Percentiles rank a stretch among this genome's conserved stretches.
These are phyloP conservation scores for Drepanosiphum platanoidis DNA, from an alignment of 2,888 invertebrate genomes.

Conservation along the genomic window DNA sequence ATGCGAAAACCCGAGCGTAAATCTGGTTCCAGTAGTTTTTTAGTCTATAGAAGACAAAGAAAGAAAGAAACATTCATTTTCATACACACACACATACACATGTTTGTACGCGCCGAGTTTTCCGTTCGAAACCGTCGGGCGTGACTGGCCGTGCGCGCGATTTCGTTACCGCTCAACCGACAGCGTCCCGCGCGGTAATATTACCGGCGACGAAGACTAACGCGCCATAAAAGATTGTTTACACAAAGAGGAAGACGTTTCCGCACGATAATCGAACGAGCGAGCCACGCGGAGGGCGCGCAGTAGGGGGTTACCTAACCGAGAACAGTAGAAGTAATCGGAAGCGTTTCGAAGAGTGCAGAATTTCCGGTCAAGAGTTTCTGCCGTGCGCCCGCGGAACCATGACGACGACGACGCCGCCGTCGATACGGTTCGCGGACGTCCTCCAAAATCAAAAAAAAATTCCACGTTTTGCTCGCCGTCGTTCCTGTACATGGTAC, in stretches of 20 bases:
- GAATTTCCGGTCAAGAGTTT: slow-evolving; percentile 60
- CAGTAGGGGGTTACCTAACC: background rate
- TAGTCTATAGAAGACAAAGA: no score
- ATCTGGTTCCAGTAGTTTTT: no score
- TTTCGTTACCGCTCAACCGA: background rate
- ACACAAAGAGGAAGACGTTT: background rate
- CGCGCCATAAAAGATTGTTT: background rate
- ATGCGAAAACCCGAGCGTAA: no score
- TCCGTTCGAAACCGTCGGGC: background rate
- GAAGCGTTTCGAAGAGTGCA: background rate
- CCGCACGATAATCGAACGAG: background rate
- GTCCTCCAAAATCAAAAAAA: slow-evolving; percentile 57
- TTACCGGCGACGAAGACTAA: background rate
- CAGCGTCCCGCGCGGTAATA: background rate
- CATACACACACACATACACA: no score
- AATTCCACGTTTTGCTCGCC: background rate
- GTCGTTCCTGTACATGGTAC: background rate
- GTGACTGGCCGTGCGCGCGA: background rate
- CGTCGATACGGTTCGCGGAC: slow-evolving; percentile 49
- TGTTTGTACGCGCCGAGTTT: no score
- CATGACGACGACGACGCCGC: slow-evolving; percentile 43
- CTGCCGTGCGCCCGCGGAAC: slow-evolving; percentile 43
- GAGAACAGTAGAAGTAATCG: background rate
- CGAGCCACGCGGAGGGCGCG: background rate
- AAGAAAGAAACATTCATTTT: no score